Base-by-base conservation (phyloP, 2,888 invertebrate species). In the Dicyrtoma fusca region DNA sequence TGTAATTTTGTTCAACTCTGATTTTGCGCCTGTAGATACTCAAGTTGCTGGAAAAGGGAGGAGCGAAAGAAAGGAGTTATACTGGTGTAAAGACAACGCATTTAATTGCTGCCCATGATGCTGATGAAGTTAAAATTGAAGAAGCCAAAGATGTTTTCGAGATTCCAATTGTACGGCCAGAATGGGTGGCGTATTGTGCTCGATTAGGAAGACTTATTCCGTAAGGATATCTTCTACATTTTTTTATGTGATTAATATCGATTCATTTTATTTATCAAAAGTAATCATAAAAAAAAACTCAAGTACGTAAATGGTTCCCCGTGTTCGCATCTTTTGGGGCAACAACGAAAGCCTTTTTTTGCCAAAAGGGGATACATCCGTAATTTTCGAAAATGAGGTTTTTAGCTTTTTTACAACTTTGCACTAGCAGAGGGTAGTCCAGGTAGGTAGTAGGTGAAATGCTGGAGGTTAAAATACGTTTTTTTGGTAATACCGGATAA, bases 91-190 rank as follows among this genome's bases (percentile, higher is more conserved):
- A 91, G 85, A 92, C 95, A 79, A 96, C 96, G 55, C 95, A 96
- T 87, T 87, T 95, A 81, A 92, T 97, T 82, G 94, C 94, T 81
- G 95, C 92, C 26, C 86, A 89, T 79, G 91, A 94, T 85, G 91
- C 91, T 72, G 89, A 91, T 81, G 94, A 94, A 83, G 91, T 89
- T 82, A 95, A 95, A 84, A 88, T 96, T 81, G 89, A 89, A 72
- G 94, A 95, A 85, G 95, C 95, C 11, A 90, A 91, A 83, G 97
- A 97, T 83, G 87, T 97, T 17, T 97, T 95, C 84, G 95, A 94
- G 85, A 90, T 95, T 71, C 95, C 95, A 75, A 93, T 95, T 78
- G 92, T 97, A 70, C 91, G 90, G 53, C 89, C 90, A 82, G 88
- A 90, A 84, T 97, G 97, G 97, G 91, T 97, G 74, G 83, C 88